These are phyloP conservation scores for Atrina japonica DNA, from an alignment of 2,888 invertebrate genomes.

Conservation along the genomic window DNA sequence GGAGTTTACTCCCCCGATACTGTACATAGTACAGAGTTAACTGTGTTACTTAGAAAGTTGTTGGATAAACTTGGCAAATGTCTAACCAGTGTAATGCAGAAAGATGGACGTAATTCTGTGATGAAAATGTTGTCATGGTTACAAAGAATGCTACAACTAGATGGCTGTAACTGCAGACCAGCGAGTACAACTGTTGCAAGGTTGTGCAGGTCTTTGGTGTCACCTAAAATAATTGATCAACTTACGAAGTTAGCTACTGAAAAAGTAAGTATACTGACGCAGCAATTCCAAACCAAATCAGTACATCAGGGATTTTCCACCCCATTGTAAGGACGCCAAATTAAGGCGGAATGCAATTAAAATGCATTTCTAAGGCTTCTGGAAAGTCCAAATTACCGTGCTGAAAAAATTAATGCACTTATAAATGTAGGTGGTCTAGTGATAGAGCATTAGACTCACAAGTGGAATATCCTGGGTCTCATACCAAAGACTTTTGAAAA, in stretches of 20 bases:
- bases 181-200: conserved; percentile 6
- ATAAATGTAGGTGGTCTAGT: no score
- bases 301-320: no score
- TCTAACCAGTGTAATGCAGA: conserved; percentile 52
- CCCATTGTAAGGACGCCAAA: no score
- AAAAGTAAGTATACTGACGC: conserved; percentile 63
- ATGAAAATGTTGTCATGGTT: conserved; percentile 46
- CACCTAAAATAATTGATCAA: conserved; percentile 59
- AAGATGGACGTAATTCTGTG: conserved; percentile 50
- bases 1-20: conserved; percentile 38
- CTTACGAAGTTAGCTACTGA: conserved; percentile 61
- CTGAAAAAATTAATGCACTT: no score
- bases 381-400: no score
- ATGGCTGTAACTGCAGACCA: neutral
- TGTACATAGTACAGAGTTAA: conserved; percentile 18
- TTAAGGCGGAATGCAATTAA: no score
- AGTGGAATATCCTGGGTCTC: no score
- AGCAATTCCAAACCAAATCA: no score
- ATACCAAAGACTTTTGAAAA: no score
- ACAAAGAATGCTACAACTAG: conserved; percentile 39
- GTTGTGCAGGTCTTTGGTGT: conserved; percentile 44
- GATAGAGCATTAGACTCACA: no score
- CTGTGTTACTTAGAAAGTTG: conserved; percentile 42
- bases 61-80: conserved; percentile 54
- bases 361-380: no score